Percentiles rank a stretch among this genome's conserved stretches.
phyloP scores from a whole-genome alignment of 1,140 invertebrate genomes.

The Odontomachus brunneus region DNA sequence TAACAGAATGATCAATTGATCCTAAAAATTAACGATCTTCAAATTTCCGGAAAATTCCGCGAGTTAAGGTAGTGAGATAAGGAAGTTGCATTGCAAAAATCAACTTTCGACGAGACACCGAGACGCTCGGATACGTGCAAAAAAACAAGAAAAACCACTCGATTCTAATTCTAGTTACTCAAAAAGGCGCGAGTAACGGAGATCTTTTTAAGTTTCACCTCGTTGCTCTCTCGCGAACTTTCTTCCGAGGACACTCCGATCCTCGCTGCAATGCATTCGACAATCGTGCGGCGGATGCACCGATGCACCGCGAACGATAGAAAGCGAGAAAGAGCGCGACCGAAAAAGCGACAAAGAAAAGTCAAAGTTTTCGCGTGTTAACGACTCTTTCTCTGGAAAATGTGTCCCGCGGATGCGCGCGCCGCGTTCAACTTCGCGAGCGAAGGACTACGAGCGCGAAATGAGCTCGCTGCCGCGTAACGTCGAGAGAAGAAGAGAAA shows the following conservation, averaged over 20 bases:
- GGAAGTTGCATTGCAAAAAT: background rate
- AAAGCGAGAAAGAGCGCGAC: conserved; percentile 37
- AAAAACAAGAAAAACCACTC: too few species aligned
- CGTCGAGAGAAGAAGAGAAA: conserved; percentile 63
- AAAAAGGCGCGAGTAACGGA: background rate
- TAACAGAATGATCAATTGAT: background rate
- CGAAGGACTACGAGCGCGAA: conserved; percentile 31
- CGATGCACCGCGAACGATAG: conserved; percentile 28
- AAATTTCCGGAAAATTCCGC: background rate
- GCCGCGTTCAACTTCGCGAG: conserved; percentile 9
- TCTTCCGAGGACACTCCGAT: conserved; percentile 22
- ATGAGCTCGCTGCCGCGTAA: conserved; percentile 5
- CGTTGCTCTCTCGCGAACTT: background rate
- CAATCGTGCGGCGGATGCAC: conserved; percentile 72
- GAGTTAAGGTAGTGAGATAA: background rate
- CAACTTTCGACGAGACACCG: background rate
- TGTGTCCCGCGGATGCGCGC: conserved; percentile 30
- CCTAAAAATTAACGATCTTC: background rate
- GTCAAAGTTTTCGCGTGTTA: conserved; percentile 43
- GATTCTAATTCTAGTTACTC: background rate
- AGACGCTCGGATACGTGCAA: background rate
- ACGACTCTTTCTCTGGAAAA: conserved; percentile 42
- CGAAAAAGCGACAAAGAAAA: background rate
- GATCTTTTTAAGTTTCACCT: background rate
- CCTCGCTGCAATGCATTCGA: conserved; percentile 43